Conservation (phyloP, 2,113 vertebrate genomes). For the Grammomys dolichurus region DNA sequence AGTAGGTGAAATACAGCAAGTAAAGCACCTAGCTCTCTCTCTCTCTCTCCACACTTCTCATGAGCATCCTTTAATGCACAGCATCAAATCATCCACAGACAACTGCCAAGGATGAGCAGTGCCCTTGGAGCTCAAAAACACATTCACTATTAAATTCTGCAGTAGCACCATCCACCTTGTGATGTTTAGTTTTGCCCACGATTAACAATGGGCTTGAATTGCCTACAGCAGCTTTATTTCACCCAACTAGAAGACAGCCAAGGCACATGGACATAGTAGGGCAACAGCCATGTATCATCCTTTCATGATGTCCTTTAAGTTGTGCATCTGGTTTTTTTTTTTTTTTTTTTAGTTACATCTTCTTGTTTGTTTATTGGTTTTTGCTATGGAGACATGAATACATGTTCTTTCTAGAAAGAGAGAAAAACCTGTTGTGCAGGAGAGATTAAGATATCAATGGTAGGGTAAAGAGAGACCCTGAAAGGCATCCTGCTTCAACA, state of each 20-base stretch:
- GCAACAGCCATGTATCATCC: accelerated
- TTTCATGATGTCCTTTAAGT: not conserved
- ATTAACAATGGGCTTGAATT: not conserved
- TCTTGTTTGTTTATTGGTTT: conserved; percentile 26
- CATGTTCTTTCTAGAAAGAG: not conserved
- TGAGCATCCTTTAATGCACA: not conserved
- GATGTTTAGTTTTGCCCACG: not conserved
- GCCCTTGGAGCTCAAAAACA: not conserved
- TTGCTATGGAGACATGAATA: not conserved
- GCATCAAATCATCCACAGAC: not conserved
- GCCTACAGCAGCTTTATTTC: accelerated
- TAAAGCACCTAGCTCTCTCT: not conserved
- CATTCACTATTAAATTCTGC: not conserved
- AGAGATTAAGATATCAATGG: conserved; percentile 49
- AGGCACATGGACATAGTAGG: accelerated
- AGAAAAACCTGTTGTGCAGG: no score
- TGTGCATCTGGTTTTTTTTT: not conserved
- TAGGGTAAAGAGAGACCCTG: conserved; percentile 44
- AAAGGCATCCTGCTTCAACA: not conserved
- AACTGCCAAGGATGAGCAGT: not conserved
- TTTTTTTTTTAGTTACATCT: not conserved
- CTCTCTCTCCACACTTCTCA: no score
- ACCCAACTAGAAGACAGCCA: not conserved
- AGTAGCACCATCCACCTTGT: not conserved
- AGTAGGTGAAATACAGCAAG: not conserved